These are phyloP conservation scores for Drosophila ochracea DNA, from an alignment of 2,888 invertebrate species.

Conservation along the genomic window DNA sequence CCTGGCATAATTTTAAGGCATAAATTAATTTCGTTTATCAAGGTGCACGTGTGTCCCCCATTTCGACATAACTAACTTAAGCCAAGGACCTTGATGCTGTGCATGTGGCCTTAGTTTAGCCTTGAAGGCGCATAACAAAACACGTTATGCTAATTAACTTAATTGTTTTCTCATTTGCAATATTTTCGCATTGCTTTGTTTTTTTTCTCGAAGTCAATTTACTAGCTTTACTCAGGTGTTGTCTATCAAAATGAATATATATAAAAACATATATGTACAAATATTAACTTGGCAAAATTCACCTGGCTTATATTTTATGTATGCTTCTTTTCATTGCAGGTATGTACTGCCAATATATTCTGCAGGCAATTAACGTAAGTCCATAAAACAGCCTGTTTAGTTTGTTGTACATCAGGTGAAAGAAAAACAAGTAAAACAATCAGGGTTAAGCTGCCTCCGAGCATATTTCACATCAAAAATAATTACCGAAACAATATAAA, in stretches of 20 bases:
- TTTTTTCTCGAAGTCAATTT: conserved; percentile 8
- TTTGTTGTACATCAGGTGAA: conserved; percentile 40
- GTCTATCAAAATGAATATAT: conserved; percentile 18
- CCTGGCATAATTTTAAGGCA: conserved; percentile 59
- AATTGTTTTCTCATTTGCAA: conserved; percentile 61
- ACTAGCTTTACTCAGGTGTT: conserved; percentile 19
- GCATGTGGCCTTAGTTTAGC: conserved; percentile 5
- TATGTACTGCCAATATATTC: conserved; percentile 42
- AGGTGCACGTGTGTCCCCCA: conserved; percentile 34
- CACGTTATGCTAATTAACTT: conserved; percentile 63
- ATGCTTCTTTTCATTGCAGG: conserved; percentile 46
- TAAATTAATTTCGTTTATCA: conserved; percentile 42
- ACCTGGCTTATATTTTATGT: conserved; percentile 7
- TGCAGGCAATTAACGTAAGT: conserved; percentile 52
- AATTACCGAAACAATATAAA: conserved; percentile 60
- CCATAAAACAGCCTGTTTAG: conserved; percentile 18
- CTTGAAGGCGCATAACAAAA: conserved; percentile 21
- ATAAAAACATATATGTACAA: conserved; percentile 17
- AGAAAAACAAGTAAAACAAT: conserved; percentile 49
- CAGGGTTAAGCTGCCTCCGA: conserved; percentile 51
- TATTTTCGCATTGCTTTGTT: conserved; percentile 35
- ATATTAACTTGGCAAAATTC: neutral
- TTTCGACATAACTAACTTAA: conserved; percentile 26
- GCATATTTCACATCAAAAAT: conserved; percentile 69
- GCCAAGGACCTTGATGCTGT: conserved; percentile 19